phyloP scores from a whole-genome alignment of 2,888 invertebrate genomes.

The Mesorhabditis sp. region DNA sequence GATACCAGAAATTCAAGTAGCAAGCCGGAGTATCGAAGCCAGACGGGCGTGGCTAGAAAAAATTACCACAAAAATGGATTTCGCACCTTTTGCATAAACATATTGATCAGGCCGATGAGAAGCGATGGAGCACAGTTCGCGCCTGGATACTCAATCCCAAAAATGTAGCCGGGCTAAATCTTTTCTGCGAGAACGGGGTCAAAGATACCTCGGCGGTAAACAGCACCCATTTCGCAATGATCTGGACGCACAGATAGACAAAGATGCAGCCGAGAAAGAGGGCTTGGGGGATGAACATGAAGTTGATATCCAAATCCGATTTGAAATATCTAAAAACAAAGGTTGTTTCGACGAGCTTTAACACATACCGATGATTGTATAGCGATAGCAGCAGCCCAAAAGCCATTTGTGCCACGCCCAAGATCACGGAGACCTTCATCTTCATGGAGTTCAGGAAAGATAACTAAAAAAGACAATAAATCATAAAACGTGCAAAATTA shows the following conservation, averaged over 20 bases:
- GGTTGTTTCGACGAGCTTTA: too few relatives aligned
- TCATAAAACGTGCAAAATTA: too few relatives aligned
- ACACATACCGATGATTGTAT: constrained; percentile 35
- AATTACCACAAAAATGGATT: too few relatives aligned
- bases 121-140: constrained; percentile 50
- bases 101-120: constrained; percentile 51
- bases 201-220: constrained; percentile 18
- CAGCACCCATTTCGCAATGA: constrained; percentile 86
- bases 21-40: constrained; percentile 32
- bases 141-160: constrained; percentile 51
- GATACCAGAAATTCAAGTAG: constrained; percentile 58
- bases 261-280: constrained; percentile 84
- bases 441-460: constrained; percentile 58
- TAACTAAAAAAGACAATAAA: constrained; percentile 23
- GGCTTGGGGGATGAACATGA: constrained; percentile 91
- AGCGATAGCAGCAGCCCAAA: constrained; percentile 55
- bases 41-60: not conserved
- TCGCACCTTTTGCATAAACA: constrained; percentile 45
- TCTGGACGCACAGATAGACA: constrained; percentile 86
- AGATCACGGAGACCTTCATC: constrained; percentile 57
- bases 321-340: constrained; percentile 59
- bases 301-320: constrained; percentile 75
- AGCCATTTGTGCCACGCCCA: constrained; percentile 54
- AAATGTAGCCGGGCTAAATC: constrained; percentile 17
- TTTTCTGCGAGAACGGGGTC: constrained; percentile 32